Base-by-base conservation (phyloP, 2,888 invertebrate species). In the Tenodera sinensis region DNA sequence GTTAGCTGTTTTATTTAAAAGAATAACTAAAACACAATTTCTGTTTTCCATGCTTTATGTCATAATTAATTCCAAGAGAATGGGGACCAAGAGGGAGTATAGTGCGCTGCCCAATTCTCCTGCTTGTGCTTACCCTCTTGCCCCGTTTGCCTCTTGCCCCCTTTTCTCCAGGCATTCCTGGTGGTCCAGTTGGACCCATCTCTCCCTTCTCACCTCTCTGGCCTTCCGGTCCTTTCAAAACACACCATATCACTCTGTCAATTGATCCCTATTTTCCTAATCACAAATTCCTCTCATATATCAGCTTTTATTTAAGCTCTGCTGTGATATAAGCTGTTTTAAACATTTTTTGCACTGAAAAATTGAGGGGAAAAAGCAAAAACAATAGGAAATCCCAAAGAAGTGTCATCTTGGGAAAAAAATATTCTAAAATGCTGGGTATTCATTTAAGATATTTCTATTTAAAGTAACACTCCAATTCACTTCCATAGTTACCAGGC, bases 61-160 rank as follows among this genome's bases (percentile, higher is more conserved):
- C 81, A 87, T 82, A 87, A 34, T 87, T 9, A 82, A 30, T 81
- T 87, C 82, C 82, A 87, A 25, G n/a, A 34, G 87, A 87, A 81
- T 30, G 81, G 30, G 81, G 81, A 28, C 87, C 28, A 25, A 47
- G 20, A 28, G 85, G 47, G 8, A 87, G 28, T 82, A 20, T 71
- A 88, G 85, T 94, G 15, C 6, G 47, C 30, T 30, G 28, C 82
- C 87, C 42, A 82, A 30, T 81, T 34, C 87, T 95, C 82, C 71
- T 82, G 82, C 28, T n/a, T 82, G 81, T 87, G 87, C 95, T 96
- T 97, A 98, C 98, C 97, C 97, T 95, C 95, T 98, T 98, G 95
- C 98, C 98, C 94, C 97, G 96, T 93, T 97, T 97, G 93, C 98
- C 98, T 93, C 98, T 95, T 92, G 96, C 95, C 93, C 98, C 98